These are phyloP conservation scores for Amblyornis subalaris DNA, from an alignment of 2,113 vertebrate genomes.

Conservation along the genomic window DNA sequence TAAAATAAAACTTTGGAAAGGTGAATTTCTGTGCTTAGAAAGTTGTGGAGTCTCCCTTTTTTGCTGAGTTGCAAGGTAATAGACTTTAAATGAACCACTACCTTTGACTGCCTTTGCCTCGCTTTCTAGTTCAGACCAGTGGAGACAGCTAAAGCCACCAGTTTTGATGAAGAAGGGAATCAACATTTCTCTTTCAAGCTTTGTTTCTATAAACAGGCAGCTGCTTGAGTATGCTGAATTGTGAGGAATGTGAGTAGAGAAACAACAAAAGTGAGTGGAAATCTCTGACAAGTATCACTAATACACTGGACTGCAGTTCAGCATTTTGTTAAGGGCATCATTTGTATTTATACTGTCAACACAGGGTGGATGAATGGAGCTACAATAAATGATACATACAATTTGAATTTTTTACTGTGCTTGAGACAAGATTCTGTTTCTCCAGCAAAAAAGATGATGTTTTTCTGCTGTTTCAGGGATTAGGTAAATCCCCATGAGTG, in stretches of 20 bases:
- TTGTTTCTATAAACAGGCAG: slow-evolving; percentile 7
- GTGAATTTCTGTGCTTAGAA: background rate
- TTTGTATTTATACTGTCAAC: slow-evolving; percentile 11
- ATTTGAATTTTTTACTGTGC: slow-evolving; percentile 6
- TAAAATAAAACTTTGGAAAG: background rate
- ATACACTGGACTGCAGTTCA: background rate
- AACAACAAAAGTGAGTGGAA: background rate
- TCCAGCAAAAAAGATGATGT: background rate
- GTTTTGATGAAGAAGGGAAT: background rate
- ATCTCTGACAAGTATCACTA: background rate
- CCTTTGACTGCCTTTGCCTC: background rate
- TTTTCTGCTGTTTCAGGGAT: slow-evolving; percentile 22
- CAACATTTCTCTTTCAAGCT: background rate
- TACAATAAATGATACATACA: background rate
- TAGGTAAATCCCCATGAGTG: slow-evolving; percentile 46
- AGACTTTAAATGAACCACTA: background rate
- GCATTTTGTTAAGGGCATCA: background rate
- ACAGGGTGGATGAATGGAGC: background rate
- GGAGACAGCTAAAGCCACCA: background rate
- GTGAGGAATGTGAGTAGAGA: background rate
- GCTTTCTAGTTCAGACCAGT: background rate
- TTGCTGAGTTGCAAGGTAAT: background rate
- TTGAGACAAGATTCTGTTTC: background rate
- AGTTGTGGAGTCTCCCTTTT: background rate
- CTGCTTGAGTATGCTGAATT: background rate